Evolutionary conservation across 2,797 vertebrate species (phyloP), one percentile per base, ranked within the genome.

Genomic region (Sebastes ruberrimus): DNA sequence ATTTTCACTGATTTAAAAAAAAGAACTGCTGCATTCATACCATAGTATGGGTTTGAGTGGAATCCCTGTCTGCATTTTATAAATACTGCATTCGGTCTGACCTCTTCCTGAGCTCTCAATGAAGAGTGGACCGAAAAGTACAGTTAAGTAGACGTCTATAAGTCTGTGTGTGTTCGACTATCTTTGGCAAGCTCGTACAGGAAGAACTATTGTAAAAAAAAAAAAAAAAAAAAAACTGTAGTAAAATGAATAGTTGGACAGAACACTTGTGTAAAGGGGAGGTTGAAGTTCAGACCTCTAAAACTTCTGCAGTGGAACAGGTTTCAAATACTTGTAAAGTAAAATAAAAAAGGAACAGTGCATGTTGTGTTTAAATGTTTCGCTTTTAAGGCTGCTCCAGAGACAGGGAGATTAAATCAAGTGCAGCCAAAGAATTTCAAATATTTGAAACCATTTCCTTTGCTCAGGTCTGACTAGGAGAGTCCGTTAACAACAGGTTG

Each of bases 181-280:
- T 99, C 98, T 99, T 99, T 99, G 98, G 98, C 98, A 98, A 99
- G 97, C 97, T 98, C 96, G 95, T 97, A 99, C 97, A 97, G 98
- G 97, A 97, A 99, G 97, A 97, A 97, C 97, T 98, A 97, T 96
- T 97, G 96, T 97, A 55, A 81, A 84, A 16, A 96, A 95, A 90
- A 97, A 7, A 96, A 96, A 95, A 90, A 97, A 96, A 42, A 16
- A 96, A 95, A 90, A 97, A 96, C 94, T 22, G 85, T 85, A 74
- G 95, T 97, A 96, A 96, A 97, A 93, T 91, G 95, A 97, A 97
- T 94, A 86, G 82, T 96, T 95, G 96, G 95, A 97, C 94, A 96
- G 96, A 95, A 95, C 52, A 68, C 88, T 92, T 94, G 85, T 90
- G 86, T 89, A 82, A 88, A 83, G 82, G 66, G 75, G 76, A 75